These are phyloP conservation scores for Lobophora halterata DNA, from an alignment of 2,888 invertebrate species.

Conservation along the genomic window DNA sequence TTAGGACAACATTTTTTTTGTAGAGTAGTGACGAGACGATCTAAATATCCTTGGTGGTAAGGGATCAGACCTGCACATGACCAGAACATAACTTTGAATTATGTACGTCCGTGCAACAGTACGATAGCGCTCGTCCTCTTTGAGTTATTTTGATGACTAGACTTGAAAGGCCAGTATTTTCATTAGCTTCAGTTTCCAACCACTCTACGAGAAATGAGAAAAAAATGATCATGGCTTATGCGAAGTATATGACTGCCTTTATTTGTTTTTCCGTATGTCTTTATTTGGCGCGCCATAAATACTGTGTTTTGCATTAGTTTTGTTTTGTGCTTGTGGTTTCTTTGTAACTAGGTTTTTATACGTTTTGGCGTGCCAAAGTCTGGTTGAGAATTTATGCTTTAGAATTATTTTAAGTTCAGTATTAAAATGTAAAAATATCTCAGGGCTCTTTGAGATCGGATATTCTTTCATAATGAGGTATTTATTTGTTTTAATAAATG, in stretches of 20 bases:
- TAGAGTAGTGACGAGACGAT: too few relatives aligned
- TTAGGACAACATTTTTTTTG: too few relatives aligned
- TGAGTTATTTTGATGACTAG: too few relatives aligned
- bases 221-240: not conserved
- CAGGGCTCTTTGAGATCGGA: too few relatives aligned
- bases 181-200: conserved; percentile 27
- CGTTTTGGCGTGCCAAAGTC: conserved; percentile 13
- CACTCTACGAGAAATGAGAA: not conserved
- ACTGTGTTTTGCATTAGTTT: conserved; percentile 13
- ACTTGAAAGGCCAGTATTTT: too few relatives aligned
- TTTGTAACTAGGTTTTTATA: conserved; percentile 13
- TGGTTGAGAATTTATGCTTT: conserved; percentile 13
- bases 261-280: conserved; percentile 13
- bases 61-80: too few relatives aligned
- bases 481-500: too few relatives aligned
- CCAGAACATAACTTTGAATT: too few relatives aligned
- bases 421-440: conserved; percentile 1
- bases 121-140: too few relatives aligned
- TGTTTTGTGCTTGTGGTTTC: conserved; percentile 12
- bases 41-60: too few relatives aligned
- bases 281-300: conserved; percentile 18
- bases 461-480: too few relatives aligned
- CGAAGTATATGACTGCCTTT: conserved; percentile 6
- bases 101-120: too few relatives aligned
- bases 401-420: conserved; percentile 5